These are phyloP conservation scores for Aproaerema taeniolella DNA, from an alignment of 2,888 invertebrate species.

Conservation along the genomic window DNA sequence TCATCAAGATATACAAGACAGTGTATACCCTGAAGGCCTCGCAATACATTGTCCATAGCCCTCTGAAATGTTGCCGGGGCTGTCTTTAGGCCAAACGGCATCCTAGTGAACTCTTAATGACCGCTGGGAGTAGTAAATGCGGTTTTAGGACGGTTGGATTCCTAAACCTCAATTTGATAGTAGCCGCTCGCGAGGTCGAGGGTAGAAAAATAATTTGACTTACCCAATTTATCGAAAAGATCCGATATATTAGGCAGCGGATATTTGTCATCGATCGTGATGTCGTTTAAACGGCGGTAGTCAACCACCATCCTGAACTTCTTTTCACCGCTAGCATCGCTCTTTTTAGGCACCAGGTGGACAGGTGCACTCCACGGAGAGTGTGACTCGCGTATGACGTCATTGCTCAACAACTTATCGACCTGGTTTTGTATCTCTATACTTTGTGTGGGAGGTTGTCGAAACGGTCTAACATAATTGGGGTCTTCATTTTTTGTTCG, in stretches of 20 bases:
- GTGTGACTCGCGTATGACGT: not conserved
- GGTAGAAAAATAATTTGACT: not conserved
- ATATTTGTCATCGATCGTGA: not conserved
- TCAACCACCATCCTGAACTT: not conserved
- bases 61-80: slow-evolving; percentile 1
- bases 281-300: not conserved
- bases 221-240: not conserved
- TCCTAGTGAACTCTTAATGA: not conserved
- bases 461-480: not conserved
- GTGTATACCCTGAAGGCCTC: slow-evolving; percentile 31
- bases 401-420: not conserved
- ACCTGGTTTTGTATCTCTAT: not conserved
- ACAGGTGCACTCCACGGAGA: not conserved
- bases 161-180: not conserved
- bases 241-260: not conserved
- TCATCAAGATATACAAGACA: slow-evolving; percentile 40
- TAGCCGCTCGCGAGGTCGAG: not conserved
- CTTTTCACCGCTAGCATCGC: not conserved
- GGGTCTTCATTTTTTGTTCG: slow-evolving; percentile 1
- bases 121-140: not conserved
- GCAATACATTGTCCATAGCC: not conserved
- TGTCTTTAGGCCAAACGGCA: slow-evolving; percentile 1
- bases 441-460: not conserved
- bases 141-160: not conserved
- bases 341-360: not conserved